phyloP scores from a whole-genome alignment of 2,113 vertebrate species.

The Tyto alba region DNA sequence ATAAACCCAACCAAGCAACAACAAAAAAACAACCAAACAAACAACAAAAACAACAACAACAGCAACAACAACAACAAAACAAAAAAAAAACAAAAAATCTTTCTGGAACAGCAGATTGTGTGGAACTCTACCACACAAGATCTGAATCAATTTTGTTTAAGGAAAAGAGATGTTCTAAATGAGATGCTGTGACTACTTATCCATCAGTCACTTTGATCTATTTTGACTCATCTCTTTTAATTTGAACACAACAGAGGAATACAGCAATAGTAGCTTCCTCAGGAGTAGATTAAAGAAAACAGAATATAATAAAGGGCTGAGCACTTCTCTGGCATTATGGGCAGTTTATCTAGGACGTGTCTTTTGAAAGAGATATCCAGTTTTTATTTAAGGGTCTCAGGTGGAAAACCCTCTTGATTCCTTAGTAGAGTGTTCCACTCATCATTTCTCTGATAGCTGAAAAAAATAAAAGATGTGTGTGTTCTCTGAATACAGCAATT shows the following conservation, averaged over 20 bases:
- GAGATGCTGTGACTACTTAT: slow-evolving; percentile 1
- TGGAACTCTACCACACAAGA: neutral
- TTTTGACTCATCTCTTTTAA: slow-evolving; percentile 35
- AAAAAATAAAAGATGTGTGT: neutral
- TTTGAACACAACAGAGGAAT: neutral
- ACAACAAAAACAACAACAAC: no score
- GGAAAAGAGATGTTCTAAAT: neutral
- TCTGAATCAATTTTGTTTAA: neutral
- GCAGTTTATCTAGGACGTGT: neutral
- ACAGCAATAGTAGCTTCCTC: neutral
- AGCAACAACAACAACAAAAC: no score
- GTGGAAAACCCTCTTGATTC: neutral
- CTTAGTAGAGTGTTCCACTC: neutral
- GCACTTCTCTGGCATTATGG: neutral
- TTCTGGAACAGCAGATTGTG: neutral
- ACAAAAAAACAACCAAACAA: no score
- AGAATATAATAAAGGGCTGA: neutral
- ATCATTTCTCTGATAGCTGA: neutral
- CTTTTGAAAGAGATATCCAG: neutral
- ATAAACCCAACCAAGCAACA: no score
- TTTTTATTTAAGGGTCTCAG: neutral
- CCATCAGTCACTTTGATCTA: slow-evolving; percentile 19
- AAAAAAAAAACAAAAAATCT: neutral
- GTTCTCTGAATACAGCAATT: neutral
- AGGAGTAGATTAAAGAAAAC: neutral